Base-by-base conservation (phyloP, 2,888 invertebrate species). In the Bruchidius siliquastri region DNA sequence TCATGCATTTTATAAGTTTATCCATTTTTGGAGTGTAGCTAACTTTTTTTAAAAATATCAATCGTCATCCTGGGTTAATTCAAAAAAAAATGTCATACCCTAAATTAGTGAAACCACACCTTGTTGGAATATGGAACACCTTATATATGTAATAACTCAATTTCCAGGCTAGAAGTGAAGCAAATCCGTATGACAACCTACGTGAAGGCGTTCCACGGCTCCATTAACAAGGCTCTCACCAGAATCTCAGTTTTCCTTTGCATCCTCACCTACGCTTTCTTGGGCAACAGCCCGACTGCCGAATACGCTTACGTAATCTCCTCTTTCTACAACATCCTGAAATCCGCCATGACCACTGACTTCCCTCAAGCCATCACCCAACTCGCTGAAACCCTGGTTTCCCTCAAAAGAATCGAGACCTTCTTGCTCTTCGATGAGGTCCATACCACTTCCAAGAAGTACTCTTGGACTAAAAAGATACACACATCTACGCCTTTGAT, bases 251-350 rank as follows among this genome's bases (percentile, higher is more conserved):
- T 96, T 70, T 95, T 96, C 85, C 88, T 92, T 77, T 95, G 95
- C 18, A 91, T 97, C 74, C 87, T 96, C 26, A 90, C 92, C 0
- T 95, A 91, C 83, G 92, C 93, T 67, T 86, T 94, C 26, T 87
- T 91, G 0, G 92, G 92, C 66, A 87, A 92, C 79, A 86, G 90
- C 80, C 90, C 97, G 78, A 92, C 91, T 13, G 93, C 97, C 3
- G 93, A 95, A 83, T 90, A 90, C 84, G 94, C 96, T 21, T 96
- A 96, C 86, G 94, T 96, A 72, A 90, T 96, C 71, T 93, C 95
- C 20, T 94, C 96, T 2, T 94, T 96, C 85, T 96, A 95, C 87
- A 96, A 96, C 82, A 93, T 95, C 73, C 88, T 97, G 73, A 90
- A 93, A 84, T 85, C 90, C 21, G 87, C 90, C 2, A 90, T 91